Percentiles rank a stretch among this genome's conserved stretches.
Conservation (phyloP, 1,140 invertebrate species). For the Oryctes rhinoceros region DNA sequence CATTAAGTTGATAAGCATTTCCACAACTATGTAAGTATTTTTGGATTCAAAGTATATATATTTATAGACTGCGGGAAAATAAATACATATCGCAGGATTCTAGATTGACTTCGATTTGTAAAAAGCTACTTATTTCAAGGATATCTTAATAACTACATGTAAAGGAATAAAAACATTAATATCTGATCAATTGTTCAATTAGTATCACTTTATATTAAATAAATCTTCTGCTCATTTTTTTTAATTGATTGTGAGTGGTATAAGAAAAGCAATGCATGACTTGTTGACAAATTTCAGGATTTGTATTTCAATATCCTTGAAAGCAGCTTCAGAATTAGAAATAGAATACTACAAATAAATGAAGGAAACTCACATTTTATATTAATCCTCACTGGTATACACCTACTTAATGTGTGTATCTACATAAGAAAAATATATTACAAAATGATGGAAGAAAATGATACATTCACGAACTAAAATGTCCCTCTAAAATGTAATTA, state of each 20-base stretch:
- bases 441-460: neutral
- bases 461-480: conserved; percentile 8
- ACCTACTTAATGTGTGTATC: neutral
- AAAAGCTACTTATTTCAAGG: neutral
- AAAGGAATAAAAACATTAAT: neutral
- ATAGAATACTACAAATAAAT: neutral
- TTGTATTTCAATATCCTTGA: no score
- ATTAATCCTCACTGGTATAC: neutral
- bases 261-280: no score
- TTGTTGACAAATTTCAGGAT: no score
- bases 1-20: conserved; percentile 17
- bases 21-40: neutral
- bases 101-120: neutral
- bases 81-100: neutral
- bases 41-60: neutral
- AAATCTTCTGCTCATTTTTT: no score
- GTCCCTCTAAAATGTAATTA: conserved; percentile 15
- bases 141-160: neutral
- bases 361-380: neutral
- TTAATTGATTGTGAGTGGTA: no score
- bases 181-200: neutral
- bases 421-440: conserved; percentile 28
- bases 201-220: no score
- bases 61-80: no score
- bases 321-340: no score